These are phyloP conservation scores for Neopelma chrysocephalum DNA, from an alignment of 2,797 vertebrate species.

Conservation along the genomic window DNA sequence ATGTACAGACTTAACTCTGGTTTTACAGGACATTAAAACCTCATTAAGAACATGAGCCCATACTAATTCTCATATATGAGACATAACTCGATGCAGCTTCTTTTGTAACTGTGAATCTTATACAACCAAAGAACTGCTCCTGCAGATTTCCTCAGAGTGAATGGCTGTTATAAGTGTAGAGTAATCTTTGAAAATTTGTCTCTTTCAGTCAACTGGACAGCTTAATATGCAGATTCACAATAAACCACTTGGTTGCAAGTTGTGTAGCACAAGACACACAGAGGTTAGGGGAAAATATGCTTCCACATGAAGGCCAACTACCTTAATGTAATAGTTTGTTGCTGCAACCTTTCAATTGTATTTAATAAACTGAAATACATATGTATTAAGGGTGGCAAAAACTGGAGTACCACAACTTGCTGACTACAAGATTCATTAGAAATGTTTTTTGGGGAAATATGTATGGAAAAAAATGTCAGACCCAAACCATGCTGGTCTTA, in stretches of 20 bases:
- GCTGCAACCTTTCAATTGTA: neutral
- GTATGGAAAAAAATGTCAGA: neutral
- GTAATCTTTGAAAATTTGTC: neutral
- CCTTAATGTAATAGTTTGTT: neutral
- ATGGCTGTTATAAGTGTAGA: neutral
- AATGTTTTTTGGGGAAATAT: neutral
- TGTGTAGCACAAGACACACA: neutral
- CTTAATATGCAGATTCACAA: neutral
- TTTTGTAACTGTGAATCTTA: neutral
- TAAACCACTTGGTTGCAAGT: neutral
- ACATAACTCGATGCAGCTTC: neutral
- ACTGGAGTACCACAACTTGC: neutral
- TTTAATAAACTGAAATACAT: neutral
- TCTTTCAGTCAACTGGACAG: neutral
- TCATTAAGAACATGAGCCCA: neutral
- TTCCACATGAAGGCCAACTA: neutral
- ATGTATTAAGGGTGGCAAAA: neutral
- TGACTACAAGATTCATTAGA: neutral
- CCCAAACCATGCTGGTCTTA: neutral
- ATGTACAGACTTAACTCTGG: neutral
- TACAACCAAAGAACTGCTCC: neutral
- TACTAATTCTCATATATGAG: neutral
- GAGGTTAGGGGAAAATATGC: neutral
- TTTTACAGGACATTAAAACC: neutral
- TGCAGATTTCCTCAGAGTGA: neutral